Base-by-base conservation (phyloP, 2,797 vertebrate genomes). In the Sebastes vulpes region DNA sequence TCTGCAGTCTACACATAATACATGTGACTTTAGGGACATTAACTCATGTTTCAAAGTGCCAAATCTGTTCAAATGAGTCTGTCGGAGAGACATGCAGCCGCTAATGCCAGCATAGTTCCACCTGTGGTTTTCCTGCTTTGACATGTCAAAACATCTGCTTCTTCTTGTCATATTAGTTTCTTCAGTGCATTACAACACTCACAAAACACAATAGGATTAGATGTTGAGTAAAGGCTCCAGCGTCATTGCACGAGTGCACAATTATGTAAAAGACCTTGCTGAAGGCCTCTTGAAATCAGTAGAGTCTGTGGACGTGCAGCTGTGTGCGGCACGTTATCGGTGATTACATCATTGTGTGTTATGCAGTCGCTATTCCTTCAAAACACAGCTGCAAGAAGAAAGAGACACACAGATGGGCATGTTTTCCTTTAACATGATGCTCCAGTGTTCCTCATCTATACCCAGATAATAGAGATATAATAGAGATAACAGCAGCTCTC, bases 231-330 rank as follows among this genome's bases (percentile, higher is more conserved):
- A 48, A 52, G 10, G 54, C 46, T 28, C 6, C 1, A 29, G 58
- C 42, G 5, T 9, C 9, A 2, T 11, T 52, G 28, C 23, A 26
- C 2, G 9, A 72, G 58, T 42, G 35, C 2, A 8, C 35, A 31
- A 52, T 75, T 50, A 57, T 3, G 10, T 65, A n/a, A 46, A 63
- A 54, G 57, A 65, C 59, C 65, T 53, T 54, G 65, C 74, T 73
- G 80, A 70, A 21, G 71, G 53, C 58, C 38, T 75, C 35, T 66
- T 67, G 67, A 52, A 75, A 63, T 52, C 42, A 48, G 46, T 29
- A 3, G 4, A 32, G 32, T 38, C 26, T 56, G 54, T 42, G 56
- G 42, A 59, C 29, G 9, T 18, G 21, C 77, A 65, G 73, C 77
- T 72, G 77, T 9, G 16, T 50, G 73, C 2, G 11, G 60, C 31